These are phyloP conservation scores for Pandemis corylana DNA, from an alignment of 2,888 invertebrate species.

Conservation along the genomic window DNA sequence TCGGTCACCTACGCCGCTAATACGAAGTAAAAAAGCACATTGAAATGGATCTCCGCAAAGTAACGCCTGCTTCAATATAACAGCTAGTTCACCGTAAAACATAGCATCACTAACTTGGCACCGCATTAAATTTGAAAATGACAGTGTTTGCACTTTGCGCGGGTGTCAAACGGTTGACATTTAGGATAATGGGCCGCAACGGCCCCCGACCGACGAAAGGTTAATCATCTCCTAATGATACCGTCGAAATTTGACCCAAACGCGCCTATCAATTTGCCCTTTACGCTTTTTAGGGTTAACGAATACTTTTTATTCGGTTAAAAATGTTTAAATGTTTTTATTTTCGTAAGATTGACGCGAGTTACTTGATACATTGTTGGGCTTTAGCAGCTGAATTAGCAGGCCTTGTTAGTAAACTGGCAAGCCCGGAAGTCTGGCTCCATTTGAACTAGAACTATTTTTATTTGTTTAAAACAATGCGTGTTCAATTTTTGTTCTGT, in stretches of 20 bases:
- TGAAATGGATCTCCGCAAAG: too few species aligned
- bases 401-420: too few species aligned
- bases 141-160: conserved; percentile 53
- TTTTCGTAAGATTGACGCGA: not conserved
- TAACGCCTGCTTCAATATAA: too few species aligned
- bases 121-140: conserved; percentile 45
- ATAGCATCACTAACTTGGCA: conserved; percentile 28
- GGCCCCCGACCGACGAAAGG: conserved; percentile 71
- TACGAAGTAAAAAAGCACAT: too few species aligned
- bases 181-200: conserved; percentile 69
- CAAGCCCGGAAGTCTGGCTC: too few species aligned
- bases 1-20: too few species aligned
- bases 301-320: conserved; percentile 9
- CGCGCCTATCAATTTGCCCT: conserved; percentile 36
- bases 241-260: conserved; percentile 58
- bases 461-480: too few species aligned
- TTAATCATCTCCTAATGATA: conserved; percentile 82
- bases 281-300: conserved; percentile 48
- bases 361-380: too few species aligned
- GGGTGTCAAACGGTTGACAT: conserved; percentile 74
- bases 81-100: not conserved
- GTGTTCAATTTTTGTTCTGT: too few species aligned
- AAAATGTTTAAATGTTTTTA: not conserved
- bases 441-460: too few species aligned
- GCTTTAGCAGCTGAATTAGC: too few species aligned